Evolutionary conservation across 2,888 invertebrate genomes (phyloP).

Genomic region (Brachyptera risi): DNA sequence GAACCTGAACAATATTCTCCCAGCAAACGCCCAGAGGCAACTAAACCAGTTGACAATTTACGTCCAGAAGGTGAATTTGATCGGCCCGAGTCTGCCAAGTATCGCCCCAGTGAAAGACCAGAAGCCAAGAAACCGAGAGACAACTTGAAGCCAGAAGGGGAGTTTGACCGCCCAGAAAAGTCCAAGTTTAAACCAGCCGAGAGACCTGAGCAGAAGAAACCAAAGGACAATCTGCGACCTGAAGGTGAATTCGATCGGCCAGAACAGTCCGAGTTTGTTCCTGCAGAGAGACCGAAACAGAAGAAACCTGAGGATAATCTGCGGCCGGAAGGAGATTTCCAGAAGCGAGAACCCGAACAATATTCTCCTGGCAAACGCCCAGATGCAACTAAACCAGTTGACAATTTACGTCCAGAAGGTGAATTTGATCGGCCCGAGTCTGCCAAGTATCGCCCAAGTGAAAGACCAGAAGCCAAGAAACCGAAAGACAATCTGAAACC

Average conservation of each 20-base stretch:
- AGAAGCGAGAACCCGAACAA: conserved; percentile 9
- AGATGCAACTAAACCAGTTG: conserved; percentile 36
- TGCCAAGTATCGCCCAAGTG: conserved; percentile 40
- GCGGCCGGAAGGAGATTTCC: conserved; percentile 33
- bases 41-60: conserved; percentile 45
- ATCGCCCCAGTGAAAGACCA: conserved; percentile 44
- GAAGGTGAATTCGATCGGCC: conserved; percentile 44
- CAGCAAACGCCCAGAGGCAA: conserved; percentile 29
- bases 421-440: conserved; percentile 37
- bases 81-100: conserved; percentile 41
- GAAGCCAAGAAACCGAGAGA: conserved; percentile 47
- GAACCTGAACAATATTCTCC: conserved; percentile 27
- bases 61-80: conserved; percentile 54
- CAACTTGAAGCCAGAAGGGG: conserved; percentile 51
- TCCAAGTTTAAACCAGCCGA: conserved; percentile 49
- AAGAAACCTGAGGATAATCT: conserved; percentile 40
- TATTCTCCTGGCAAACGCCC: conserved; percentile 38
- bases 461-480: conserved; percentile 40
- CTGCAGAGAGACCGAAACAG: conserved; percentile 41
- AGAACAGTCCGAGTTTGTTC: conserved; percentile 34
- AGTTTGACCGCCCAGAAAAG: conserved; percentile 49
- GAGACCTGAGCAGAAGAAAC: conserved; percentile 43
- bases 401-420: conserved; percentile 37
- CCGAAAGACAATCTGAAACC: conserved; percentile 49
- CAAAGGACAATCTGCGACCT: conserved; percentile 39